Conservation (phyloP, 2,113 vertebrate species). For the Oxyura jamaicensis region DNA sequence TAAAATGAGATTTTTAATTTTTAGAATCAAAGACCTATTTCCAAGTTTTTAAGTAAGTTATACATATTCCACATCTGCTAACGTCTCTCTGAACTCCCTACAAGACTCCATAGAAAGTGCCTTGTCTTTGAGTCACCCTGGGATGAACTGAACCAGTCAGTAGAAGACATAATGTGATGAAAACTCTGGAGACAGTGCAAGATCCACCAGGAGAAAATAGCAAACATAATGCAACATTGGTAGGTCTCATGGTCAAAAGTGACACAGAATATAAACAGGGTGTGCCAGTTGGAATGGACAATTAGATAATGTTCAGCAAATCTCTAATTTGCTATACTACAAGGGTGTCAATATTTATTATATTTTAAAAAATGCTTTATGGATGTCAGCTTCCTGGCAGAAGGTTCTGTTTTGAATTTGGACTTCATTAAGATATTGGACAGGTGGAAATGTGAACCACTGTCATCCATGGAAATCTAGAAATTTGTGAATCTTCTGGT, state of each 20-base stretch:
- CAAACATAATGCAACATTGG: neutral
- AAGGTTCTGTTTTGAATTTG: neutral
- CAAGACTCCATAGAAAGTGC: neutral
- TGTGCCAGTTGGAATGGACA: neutral
- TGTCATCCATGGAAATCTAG: neutral
- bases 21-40: conserved; percentile 13
- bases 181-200: neutral
- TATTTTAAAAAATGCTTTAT: neutral
- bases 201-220: neutral
- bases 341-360: neutral
- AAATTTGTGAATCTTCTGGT: neutral
- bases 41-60: neutral
- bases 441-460: neutral
- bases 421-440: neutral
- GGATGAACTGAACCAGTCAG: neutral
- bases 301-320: neutral
- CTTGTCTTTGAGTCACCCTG: neutral
- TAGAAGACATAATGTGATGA: neutral
- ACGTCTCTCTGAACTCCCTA: neutral
- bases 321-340: neutral
- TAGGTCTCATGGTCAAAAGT: neutral
- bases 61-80: neutral
- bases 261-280: neutral
- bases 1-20: conserved; percentile 47
- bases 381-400: neutral